Conservation (phyloP, 2,113 vertebrate genomes). For the Hoplias malabaricus region DNA sequence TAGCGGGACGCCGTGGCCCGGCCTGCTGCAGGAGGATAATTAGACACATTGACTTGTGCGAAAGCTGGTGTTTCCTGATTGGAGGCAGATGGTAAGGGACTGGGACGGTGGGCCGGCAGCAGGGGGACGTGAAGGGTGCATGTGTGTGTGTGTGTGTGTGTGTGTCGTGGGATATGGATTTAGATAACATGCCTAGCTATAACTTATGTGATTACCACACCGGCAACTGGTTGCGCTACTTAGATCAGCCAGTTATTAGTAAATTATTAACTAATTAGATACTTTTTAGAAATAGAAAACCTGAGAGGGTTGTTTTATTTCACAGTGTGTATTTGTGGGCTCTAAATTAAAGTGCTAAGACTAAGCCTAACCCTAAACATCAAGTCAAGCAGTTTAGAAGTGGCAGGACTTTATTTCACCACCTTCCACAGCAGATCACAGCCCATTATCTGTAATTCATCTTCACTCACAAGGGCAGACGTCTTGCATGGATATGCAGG, state of each 20-base stretch:
- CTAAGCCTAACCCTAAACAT: too few relatives aligned
- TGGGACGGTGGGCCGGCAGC: not conserved
- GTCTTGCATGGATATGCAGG: too few relatives aligned
- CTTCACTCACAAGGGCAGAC: too few relatives aligned
- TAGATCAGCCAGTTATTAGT: too few relatives aligned
- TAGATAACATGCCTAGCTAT: not conserved
- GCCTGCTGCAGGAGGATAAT: conserved; percentile 70
- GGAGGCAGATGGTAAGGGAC: conserved; percentile 74
- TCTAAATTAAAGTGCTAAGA: too few relatives aligned
- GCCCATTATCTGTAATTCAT: too few relatives aligned
- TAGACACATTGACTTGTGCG: conserved; percentile 77
- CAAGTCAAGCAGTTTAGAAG: too few relatives aligned
- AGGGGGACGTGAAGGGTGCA: not conserved
- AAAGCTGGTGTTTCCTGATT: conserved; percentile 80
- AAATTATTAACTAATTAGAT: not conserved
- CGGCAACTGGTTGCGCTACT: not conserved
- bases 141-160: not conserved
- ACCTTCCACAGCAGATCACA: too few relatives aligned
- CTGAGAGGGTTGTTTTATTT: too few relatives aligned
- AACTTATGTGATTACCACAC: not conserved
- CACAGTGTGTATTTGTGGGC: too few relatives aligned
- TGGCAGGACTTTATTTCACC: too few relatives aligned
- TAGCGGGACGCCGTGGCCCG: conserved; percentile 63
- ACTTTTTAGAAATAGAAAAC: too few relatives aligned
- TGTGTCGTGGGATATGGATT: not conserved